Percentiles rank a stretch among this genome's conserved stretches.
Conservation (phyloP, 1,140 invertebrate species). For the Ruditapes philippinarum region DNA sequence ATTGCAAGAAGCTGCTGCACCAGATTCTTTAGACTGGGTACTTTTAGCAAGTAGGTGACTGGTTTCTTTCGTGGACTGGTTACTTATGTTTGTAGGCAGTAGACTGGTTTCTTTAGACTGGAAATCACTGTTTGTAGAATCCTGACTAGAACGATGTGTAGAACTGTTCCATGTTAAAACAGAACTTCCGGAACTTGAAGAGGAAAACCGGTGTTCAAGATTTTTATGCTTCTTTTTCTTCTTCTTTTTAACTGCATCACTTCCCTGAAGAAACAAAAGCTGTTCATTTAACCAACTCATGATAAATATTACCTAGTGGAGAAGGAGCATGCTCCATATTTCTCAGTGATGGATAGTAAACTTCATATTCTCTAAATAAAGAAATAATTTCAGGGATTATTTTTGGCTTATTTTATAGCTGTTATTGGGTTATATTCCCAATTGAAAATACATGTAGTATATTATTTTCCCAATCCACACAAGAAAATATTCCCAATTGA, state of each 20-base stretch:
- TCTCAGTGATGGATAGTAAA: no score
- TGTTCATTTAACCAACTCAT: no score
- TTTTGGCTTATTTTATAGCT: no score
- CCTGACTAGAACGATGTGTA: background rate
- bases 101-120: constrained; percentile 26
- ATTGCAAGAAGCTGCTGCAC: background rate
- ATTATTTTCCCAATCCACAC: no score
- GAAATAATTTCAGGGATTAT: no score
- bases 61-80: background rate
- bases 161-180: background rate
- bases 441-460: no score
- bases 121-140: background rate
- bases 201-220: background rate
- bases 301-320: no score
- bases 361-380: no score
- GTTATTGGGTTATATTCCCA: no score
- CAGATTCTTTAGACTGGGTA: background rate
- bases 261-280: background rate
- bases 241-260: constrained; percentile 40
- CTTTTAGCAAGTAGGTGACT: background rate
- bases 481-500: no score
- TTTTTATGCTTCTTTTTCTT: constrained; percentile 60
- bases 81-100: background rate
- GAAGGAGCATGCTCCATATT: no score
- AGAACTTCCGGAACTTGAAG: background rate